These are phyloP conservation scores for Streblospio benedicti DNA, from an alignment of 1,140 invertebrate species.

Conservation along the genomic window DNA sequence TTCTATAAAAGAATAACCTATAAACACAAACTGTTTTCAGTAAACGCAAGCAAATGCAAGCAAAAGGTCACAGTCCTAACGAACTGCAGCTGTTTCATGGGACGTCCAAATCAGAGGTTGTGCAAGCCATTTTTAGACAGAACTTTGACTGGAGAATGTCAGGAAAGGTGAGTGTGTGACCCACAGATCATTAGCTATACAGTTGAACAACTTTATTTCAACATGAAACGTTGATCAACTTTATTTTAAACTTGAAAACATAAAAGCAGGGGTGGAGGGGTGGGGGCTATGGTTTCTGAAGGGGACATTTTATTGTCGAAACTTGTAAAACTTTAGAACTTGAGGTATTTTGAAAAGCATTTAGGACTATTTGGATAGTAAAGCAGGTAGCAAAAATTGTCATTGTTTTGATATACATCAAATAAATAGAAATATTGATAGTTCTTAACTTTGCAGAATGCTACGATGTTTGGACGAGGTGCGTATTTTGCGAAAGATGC, in stretches of 20 bases:
- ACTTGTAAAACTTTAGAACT: no score
- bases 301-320: no score
- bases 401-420: background rate
- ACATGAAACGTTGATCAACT: background rate
- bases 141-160: slow-evolving; percentile 41
- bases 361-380: no score
- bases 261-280: background rate
- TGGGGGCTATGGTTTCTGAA: background rate
- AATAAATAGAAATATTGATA: background rate
- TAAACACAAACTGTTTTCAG: no score
- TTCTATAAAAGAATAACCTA: no score
- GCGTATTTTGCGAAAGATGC: slow-evolving; percentile 17
- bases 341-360: no score
- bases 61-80: no score
- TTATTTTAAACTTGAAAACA: background rate
- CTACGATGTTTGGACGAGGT: background rate
- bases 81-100: slow-evolving; percentile 38
- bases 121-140: slow-evolving; percentile 33
- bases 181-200: background rate
- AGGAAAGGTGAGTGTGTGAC: slow-evolving; percentile 16
- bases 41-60: no score
- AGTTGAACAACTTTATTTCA: background rate
- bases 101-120: slow-evolving; percentile 26
- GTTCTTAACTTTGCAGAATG: background rate
- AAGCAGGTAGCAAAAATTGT: background rate